Base-by-base conservation (phyloP, 2,113 vertebrate species). In the Aptenodytes patagonicus region DNA sequence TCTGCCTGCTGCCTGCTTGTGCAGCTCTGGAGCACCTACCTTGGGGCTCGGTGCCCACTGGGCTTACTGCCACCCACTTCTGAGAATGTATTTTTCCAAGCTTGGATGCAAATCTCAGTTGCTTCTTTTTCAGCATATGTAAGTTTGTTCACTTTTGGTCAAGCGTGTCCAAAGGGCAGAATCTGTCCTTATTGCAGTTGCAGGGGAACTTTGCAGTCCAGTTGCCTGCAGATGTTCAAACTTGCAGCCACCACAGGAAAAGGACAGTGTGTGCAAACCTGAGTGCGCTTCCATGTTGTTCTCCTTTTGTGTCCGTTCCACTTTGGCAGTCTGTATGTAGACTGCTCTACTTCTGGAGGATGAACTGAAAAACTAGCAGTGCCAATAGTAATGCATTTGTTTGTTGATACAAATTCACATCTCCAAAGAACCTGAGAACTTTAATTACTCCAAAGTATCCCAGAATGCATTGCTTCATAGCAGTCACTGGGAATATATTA, bases 211-310 rank as follows among this genome's bases (percentile, higher is more conserved):
- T 19, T 31, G 46, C 54, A 11, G 38, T 14, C 51, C 46, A 2
- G 21, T 4, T 57, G 20, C 16, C 19, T 15, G 8, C 57, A 28
- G 69, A 13, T 4, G 42, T 20, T 66, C 76, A 19, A 1, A 13
- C 60, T 6, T 28, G 32, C 11, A 24, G 76, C 20, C 31, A 4
- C 34, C 10, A 10, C 25, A 52, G 44, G 47, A 51, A n/a, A 15
- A 12, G 13, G 40, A 44, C 0, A 0, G 29, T 2, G 24, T 7
- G 18, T 51, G 81, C 29, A 40, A 36, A 42, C 3, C 36, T 1
- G 47, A 4, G 21, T 3, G 62, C 5, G 0, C 9, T 8, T 47
- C 32, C 1, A 0, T 13, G 9, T 7, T 32, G n/a, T 47, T 78
- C 17, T 42, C 13, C 58, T 26, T 10, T 5, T 11, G 20, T 7